Evolutionary conservation across 2,888 invertebrate species (phyloP), one percentile per base, ranked within the genome.

Genomic region (Mythimna pallens): DNA sequence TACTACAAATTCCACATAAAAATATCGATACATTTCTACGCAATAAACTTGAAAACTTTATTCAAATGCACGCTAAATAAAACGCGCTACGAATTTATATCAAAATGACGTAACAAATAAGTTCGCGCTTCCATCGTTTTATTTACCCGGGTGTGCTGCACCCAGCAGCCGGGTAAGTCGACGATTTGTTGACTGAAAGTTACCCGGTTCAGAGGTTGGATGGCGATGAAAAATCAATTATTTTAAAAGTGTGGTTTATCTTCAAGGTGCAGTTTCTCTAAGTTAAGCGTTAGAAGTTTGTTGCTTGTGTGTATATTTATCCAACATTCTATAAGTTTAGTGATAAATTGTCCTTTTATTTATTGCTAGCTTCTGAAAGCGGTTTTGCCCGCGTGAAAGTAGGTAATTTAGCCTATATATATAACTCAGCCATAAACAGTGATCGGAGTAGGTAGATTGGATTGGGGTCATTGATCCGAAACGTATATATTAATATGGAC

Each of bases 141-240:
- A 80, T 82, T 81, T 82, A 80, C 47, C 65, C 65, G 82, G 59
- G 63, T 81, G 57, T 14, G 62, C 65, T 59, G 65, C 70, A 59
- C 2, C 40, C 61, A 58, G 62, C 59, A 62, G 62, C 43, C 68
- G 82, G 71, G 25, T 80, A 69, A 72, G 65, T 72, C 78, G 78
- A 59, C 82, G 80, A 80, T 81, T 72, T 82, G 78, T 80, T 81
- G 78, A 82, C 71, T 80, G 58, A 77, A 76, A 71, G 62, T 80
- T 78, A 50, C 55, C 55, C 58, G 63, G 62, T 59, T 66, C 64
- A 80, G 34, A 20, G 62, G 64, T 57, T 20, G 55, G 54, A 67
- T 59, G 25, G 36, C 58, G 68, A 71, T 72, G 78, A 66, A 78
- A 78, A 82, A 81, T 80, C 71, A 78, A 80, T 81, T 72, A 78